Evolutionary conservation across 53 echinoderm and acorn worm genomes (phyloP), one percentile per base, ranked within the genome.

Genomic region (Actinopyga echinites): DNA sequence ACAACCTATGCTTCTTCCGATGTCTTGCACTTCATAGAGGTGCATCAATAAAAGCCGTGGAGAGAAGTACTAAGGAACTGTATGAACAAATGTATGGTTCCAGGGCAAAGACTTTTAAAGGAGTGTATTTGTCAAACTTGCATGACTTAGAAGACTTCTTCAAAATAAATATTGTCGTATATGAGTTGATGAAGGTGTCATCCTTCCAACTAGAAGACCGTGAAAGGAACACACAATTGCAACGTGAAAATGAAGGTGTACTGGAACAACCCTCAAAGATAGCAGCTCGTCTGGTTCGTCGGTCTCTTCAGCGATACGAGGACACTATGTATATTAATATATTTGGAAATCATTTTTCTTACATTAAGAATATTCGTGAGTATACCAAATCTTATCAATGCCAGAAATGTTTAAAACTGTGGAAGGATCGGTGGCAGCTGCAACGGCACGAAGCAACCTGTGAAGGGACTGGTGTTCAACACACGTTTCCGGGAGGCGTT

Each of bases 1-100:
- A 68, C 69, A 68, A 68, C 34, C 30, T 68, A 13, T 68, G 69
- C 30, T 30, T 64, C 64, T 64, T 64, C 64, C 20, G 64, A 22
- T 64, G 64, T 64, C 25, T 64, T 21, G 64, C 64, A 0, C 25
- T 1, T 12, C 64, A 64, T 64, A 64, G 25, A 64, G 64, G 25
- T 8, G 23, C 64, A 8, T 8, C 24, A 23, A 24, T 13, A 24
- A 63, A 63, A 21, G 64, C 64, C 8, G 12, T 63, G 24, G 64
- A 63, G 64, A 63, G 23, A 24, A 63, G 8, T 13, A 23, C 64
- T 24, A 63, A 63, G 23, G 64, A 63, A 19, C 23, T 63, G 24
- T 63, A 63, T 23, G 20, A 24, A 63, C 64, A 63, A 24, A 63
- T 63, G 24, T 23, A 63, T 63, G 8, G 8, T 23, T 8, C 15